Evolutionary conservation across 2,113 vertebrate genomes (phyloP), one percentile per base, ranked within the genome.

Genomic region (Ammodytes dubius): DNA sequence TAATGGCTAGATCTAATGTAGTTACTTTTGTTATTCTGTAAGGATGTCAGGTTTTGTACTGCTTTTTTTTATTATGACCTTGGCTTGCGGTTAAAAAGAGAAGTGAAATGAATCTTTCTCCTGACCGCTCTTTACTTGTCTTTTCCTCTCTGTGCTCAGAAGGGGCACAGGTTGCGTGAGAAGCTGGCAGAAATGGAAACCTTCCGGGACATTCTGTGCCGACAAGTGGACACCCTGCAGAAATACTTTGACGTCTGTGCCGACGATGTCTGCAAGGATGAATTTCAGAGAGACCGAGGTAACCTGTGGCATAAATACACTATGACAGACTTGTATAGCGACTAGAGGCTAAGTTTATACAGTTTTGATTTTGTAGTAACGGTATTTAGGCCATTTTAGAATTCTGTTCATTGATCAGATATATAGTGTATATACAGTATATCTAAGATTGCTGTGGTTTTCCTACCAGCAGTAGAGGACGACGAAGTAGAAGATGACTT

Each of bases 151-250:
- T 58, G 42, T 17, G 12, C 49, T 66, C 94, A 99, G 98, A 99
- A 99, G 94, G 98, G 97, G 56, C 96, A 98, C 93, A 97, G 97
- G 91, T 96, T 99, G 82, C 96, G 96, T 6, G 98, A 99, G 89
- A 99, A 99, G 88, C 92, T 99, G 88, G 97, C 98, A 60, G 98
- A 99, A 95, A 99, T 99, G 98, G 98, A 99, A 94, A 99, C 98
- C 4, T 99, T 99, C 88, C 95, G 98, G 89, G 98, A 99, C 84
- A 99, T 99, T 82, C 93, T 96, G 67, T 96, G 95, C 90, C 88
- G 94, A 91, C 95, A 96, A 86, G 95, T 96, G 79, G 95, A 96
- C 91, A 96, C 94, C 3, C 91, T 95, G 78, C 95, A 96, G 89
- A 95, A 90, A 64, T 95, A 95, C 85, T 95, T 96, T 85, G 95